Base-by-base conservation (phyloP, 2,888 invertebrate species). In the Helleia helle region DNA sequence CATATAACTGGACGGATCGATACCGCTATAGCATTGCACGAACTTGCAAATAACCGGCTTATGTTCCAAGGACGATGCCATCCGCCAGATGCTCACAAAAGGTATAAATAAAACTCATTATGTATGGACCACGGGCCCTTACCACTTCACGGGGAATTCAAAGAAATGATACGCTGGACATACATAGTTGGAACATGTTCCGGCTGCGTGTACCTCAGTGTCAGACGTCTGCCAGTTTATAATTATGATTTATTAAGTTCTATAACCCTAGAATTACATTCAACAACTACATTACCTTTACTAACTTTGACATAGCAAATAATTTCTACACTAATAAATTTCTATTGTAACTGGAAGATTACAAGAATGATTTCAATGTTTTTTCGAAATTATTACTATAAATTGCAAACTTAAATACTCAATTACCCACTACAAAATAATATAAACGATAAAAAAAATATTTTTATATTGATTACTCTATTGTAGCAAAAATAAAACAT, bases 1-100 rank as follows among this genome's bases (percentile, higher is more conserved):
- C 63, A 58, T 54, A 49, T 49, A 52, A 56, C 56, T 54, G 50
- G 42, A 42, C 47, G 49, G 58, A 57, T 59, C 59, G 50, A 59
- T 58, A 57, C 48, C 47, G 48, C 49, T 42, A 51, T 51, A 44
- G 45, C 44, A 45, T 41, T 40, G 49, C 44, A 50, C 48, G 46
- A 48, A 50, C 51, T 51, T 50, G 56, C 55, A 46, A 55, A 50
- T 52, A 59, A 50, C 49, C 44, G 48, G 48, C 47, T 49, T 40
- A 36, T n/a, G 26, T 44, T 47, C 51, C 56, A 58, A 58, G 57
- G 56, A 48, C 55, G 42, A 22, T 38, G 42, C 42, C 53, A 49
- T 40, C 29, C 38, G 43, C 42, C 53, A 51, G 51, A 51, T 52
- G 52, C 39, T 41, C 38, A 38, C 36, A 18, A 40, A 36, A 36